Evolutionary conservation across 1,140 invertebrate species (phyloP).

Genomic region (Heliconius hewitsoni): DNA sequence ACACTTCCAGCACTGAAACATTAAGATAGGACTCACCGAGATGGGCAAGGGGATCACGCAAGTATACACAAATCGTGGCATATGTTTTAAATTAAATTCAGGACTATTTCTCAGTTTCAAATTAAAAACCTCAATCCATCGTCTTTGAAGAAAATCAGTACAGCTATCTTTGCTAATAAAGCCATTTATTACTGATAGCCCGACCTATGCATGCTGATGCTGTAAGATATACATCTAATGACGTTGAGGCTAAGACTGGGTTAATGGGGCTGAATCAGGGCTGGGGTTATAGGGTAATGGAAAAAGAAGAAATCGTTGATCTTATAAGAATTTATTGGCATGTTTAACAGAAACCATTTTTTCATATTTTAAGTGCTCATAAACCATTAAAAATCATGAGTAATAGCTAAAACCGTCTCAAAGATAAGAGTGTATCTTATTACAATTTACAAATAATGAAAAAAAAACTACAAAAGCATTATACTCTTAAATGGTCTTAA

Average conservation of each 20-base stretch:
- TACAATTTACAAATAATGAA: too few relatives aligned
- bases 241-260: slow-evolving; percentile 30
- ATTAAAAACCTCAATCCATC: not conserved
- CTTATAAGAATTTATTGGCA: too few relatives aligned
- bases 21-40: too few relatives aligned
- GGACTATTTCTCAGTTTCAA: not conserved
- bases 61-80: not conserved
- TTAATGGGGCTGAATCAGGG: slow-evolving; percentile 36
- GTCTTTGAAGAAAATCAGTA: slow-evolving; percentile 31
- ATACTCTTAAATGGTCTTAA: too few relatives aligned
- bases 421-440: too few relatives aligned
- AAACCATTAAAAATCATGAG: too few relatives aligned
- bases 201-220: slow-evolving; percentile 39
- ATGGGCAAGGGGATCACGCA: not conserved
- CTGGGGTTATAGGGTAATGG: not conserved
- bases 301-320: not conserved
- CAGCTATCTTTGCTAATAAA: slow-evolving; percentile 37
- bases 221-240: slow-evolving; percentile 37
- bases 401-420: too few relatives aligned
- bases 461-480: too few relatives aligned
- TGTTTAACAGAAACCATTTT: too few relatives aligned
- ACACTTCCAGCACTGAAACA: too few relatives aligned
- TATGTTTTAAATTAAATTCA: not conserved
- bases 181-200: slow-evolving; percentile 42
- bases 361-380: too few relatives aligned